Percentiles rank a stretch among this genome's conserved stretches.
Conservation (phyloP, 2,888 invertebrate species). For the Dicyrtoma fusca region DNA sequence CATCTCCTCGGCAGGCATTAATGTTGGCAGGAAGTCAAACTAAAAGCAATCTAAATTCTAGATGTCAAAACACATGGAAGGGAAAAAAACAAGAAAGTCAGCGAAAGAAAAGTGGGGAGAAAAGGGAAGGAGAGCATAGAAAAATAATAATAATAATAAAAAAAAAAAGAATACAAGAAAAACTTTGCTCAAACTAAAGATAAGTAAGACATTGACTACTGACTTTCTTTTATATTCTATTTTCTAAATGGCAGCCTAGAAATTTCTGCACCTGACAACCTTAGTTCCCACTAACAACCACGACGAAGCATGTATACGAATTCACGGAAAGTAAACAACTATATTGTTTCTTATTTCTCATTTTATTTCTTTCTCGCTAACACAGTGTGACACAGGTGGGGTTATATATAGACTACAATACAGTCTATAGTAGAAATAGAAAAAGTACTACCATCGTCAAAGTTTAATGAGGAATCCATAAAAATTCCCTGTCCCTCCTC, state of each 20-base stretch:
- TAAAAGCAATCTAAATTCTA: slow-evolving; percentile 16
- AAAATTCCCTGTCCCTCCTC: no score
- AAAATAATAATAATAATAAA: no score
- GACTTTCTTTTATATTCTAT: background rate
- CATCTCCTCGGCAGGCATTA: no score
- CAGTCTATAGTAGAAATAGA: no score
- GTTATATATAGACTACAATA: no score
- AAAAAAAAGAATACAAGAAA: no score
- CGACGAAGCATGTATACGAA: no score
- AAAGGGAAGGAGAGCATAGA: background rate
- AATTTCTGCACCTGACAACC: slow-evolving; percentile 17
- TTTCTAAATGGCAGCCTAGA: background rate
- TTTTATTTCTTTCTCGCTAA: background rate
- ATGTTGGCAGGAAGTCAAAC: background rate
- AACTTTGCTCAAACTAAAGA: no score
- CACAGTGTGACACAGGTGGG: no score
- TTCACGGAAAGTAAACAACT: slow-evolving; percentile 4
- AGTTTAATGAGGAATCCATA: no score
- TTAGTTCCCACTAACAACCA: background rate
- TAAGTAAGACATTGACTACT: background rate
- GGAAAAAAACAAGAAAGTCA: background rate
- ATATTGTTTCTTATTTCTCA: background rate
- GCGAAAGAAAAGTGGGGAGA: background rate
- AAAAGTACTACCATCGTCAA: no score
- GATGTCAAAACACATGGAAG: background rate